Evolutionary conservation across 2,797 vertebrate species (phyloP).

Genomic region (Phrynocephalus guinanensis): DNA sequence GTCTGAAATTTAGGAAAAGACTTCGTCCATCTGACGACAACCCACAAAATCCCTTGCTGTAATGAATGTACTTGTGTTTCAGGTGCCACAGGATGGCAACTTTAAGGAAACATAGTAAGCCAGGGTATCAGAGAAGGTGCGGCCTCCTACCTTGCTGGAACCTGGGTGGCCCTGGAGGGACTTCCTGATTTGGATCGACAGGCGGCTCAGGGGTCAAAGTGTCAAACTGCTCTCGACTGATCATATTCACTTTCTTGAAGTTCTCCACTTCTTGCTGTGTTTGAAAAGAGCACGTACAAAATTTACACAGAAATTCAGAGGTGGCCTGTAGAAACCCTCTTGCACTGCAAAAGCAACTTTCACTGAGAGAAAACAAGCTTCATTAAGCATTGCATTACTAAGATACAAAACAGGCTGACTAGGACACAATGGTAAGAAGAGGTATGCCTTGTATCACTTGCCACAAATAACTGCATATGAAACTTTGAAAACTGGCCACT

Average conservation of each 20-base stretch:
- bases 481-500: background rate
- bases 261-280: slow-evolving; percentile 99
- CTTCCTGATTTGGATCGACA: slow-evolving; percentile 96
- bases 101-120: accelerated
- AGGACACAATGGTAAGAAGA: background rate
- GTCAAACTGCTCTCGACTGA: slow-evolving; percentile 96
- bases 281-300: slow-evolving; percentile 37
- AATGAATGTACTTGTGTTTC: background rate
- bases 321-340: background rate
- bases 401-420: too few species aligned
- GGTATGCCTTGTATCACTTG: too few species aligned
- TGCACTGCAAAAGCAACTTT: too few species aligned
- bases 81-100: background rate
- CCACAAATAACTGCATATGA: background rate
- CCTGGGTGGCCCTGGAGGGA: slow-evolving; percentile 92
- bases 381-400: background rate
- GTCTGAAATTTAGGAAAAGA: background rate
- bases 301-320: background rate
- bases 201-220: slow-evolving; percentile 96
- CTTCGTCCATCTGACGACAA: background rate
- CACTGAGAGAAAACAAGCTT: background rate
- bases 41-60: background rate
- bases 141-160: slow-evolving; percentile 89
- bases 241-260: slow-evolving; percentile 99
- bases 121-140: background rate